These are phyloP conservation scores for Argyrosomus japonicus DNA, from an alignment of 2,113 vertebrate genomes.

Conservation along the genomic window DNA sequence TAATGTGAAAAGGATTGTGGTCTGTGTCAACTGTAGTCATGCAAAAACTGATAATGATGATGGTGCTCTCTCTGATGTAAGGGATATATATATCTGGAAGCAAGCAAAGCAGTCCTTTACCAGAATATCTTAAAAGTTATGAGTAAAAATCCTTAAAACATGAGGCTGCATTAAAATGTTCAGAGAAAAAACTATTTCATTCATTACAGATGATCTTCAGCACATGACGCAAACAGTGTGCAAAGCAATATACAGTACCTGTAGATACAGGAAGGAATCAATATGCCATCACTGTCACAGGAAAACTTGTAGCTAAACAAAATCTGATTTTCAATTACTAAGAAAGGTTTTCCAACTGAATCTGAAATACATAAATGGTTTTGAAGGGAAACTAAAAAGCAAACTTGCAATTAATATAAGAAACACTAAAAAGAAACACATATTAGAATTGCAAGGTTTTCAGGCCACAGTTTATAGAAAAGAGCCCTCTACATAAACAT, in stretches of 20 bases:
- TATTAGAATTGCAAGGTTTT: slow-evolving; percentile 34
- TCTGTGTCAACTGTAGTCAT: slow-evolving; percentile 48
- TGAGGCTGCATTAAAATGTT: slow-evolving; percentile 77
- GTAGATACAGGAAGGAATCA: slow-evolving; percentile 50
- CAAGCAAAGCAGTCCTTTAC: slow-evolving; percentile 85
- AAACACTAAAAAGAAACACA: slow-evolving; percentile 28
- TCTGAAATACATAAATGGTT: slow-evolving; percentile 27
- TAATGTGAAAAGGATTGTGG: slow-evolving; percentile 40
- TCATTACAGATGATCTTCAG: slow-evolving; percentile 60
- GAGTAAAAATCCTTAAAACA: slow-evolving; percentile 76
- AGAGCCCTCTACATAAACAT: slow-evolving; percentile 54
- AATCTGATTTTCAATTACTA: slow-evolving; percentile 28
- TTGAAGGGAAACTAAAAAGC: slow-evolving; percentile 9
- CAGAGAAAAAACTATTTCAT: slow-evolving; percentile 70
- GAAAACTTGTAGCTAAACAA: slow-evolving; percentile 42
- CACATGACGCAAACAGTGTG: slow-evolving; percentile 59
- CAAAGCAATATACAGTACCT: slow-evolving; percentile 44
- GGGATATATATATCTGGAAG: slow-evolving; percentile 81
- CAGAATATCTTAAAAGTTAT: slow-evolving; percentile 85
- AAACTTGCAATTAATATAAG: slow-evolving; percentile 45
- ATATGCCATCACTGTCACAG: slow-evolving; percentile 40
- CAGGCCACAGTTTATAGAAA: slow-evolving; percentile 52
- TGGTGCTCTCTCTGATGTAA: slow-evolving; percentile 76
- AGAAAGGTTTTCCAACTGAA: slow-evolving; percentile 22
- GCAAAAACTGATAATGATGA: slow-evolving; percentile 58